Evolutionary conservation across 1,140 invertebrate genomes (phyloP).

Genomic region (Pentalonia nigronervosa): DNA sequence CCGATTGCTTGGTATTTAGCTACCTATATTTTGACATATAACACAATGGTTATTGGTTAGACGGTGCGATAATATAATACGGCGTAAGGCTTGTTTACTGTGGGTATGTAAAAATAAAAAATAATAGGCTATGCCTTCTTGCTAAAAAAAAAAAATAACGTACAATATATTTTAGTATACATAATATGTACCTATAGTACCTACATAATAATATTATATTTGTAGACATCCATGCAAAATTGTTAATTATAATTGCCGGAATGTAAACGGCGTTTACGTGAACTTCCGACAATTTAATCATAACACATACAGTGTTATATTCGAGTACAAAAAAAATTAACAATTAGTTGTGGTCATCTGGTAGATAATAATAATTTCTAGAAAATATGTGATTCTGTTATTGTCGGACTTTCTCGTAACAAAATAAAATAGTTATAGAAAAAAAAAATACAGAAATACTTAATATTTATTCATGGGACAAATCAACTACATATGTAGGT

Average conservation of each 20-base stretch:
- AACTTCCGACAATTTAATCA: constrained; percentile 53
- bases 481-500: not conserved
- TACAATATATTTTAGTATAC: not conserved
- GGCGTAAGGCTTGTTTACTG: not conserved
- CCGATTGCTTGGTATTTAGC: not conserved
- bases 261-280: constrained; percentile 47
- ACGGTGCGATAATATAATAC: constrained; percentile 16
- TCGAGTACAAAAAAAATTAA: constrained; percentile 36
- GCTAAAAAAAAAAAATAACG: not conserved
- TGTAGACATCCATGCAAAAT: constrained; percentile 47
- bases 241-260: constrained; percentile 54
- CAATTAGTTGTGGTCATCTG: constrained; percentile 50
- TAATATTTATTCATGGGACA: not conserved
- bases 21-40: not conserved
- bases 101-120: not conserved
- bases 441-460: not conserved
- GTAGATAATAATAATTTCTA: constrained; percentile 36
- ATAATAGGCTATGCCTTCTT: not conserved
- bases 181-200: not conserved
- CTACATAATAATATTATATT: constrained; percentile 11
- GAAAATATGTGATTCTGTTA: constrained; percentile 34
- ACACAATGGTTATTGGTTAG: not conserved
- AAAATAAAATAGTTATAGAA: not conserved
- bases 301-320: not conserved
- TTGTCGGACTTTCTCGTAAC: constrained; percentile 37